phyloP scores from a whole-genome alignment of 2,113 vertebrate genomes.

The Ameiurus melas region DNA sequence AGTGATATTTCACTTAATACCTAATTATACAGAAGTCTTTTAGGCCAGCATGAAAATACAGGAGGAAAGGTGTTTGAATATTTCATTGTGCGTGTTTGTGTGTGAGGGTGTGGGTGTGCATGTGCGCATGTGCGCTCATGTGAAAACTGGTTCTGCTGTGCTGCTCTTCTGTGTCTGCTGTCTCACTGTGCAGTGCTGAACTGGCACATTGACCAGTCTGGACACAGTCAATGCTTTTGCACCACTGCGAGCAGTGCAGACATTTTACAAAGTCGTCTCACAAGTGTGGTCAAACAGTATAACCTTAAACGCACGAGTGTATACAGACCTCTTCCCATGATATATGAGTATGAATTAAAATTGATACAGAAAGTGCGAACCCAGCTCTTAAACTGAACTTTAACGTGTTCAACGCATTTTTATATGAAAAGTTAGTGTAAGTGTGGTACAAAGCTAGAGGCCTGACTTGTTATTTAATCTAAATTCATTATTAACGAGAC shows the following conservation, averaged over 20 bases:
- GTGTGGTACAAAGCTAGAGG: not conserved
- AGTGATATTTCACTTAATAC: not conserved
- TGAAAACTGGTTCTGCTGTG: conserved; percentile 36
- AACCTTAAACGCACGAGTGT: not conserved
- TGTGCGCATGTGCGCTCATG: conserved; percentile 19
- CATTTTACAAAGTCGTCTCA: not conserved
- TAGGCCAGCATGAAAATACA: not conserved
- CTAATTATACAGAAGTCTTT: not conserved
- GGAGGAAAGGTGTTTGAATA: conserved; percentile 12
- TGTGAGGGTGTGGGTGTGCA: conserved; percentile 33
- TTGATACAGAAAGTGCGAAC: not conserved
- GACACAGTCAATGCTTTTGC: conserved; percentile 42
- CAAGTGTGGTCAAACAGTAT: not conserved
- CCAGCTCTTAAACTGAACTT: not conserved
- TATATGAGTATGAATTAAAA: not conserved
- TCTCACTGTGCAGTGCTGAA: conserved; percentile 46
- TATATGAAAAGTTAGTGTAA: not conserved
- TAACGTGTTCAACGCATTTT: not conserved
- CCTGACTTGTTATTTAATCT: not conserved
- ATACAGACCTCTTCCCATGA: not conserved
- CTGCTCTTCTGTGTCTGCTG: conserved; percentile 43
- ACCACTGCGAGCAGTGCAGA: conserved; percentile 18
- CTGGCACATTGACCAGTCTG: conserved; percentile 47
- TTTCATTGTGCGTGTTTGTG: conserved; percentile 25
- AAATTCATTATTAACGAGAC: not conserved